phyloP scores from a whole-genome alignment of 2,113 vertebrate genomes.

The Siniperca knerii region DNA sequence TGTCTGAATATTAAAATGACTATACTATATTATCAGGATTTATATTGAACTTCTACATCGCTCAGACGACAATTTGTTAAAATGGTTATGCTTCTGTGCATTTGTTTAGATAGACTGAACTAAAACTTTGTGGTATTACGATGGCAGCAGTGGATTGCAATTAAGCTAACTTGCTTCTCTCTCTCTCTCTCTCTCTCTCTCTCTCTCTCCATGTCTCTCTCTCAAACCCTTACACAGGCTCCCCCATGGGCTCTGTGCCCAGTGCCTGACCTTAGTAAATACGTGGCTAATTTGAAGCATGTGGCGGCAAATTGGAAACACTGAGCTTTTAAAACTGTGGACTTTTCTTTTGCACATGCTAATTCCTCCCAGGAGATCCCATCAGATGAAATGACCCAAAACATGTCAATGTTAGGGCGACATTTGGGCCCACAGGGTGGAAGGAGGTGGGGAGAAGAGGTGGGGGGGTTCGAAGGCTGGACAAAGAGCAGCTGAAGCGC shows the following conservation, averaged over 20 bases:
- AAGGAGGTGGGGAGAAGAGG: not conserved
- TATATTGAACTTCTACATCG: not conserved
- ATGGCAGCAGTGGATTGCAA: slow-evolving; percentile 60
- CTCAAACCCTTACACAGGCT: slow-evolving; percentile 73
- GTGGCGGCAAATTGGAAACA: slow-evolving; percentile 93
- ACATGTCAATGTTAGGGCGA: slow-evolving; percentile 81
- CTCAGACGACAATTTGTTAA: slow-evolving; percentile 39
- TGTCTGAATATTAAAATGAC: slow-evolving; percentile 17
- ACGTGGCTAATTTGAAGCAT: slow-evolving; percentile 94
- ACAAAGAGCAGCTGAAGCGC: slow-evolving; percentile 46
- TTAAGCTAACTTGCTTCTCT: slow-evolving; percentile 51
- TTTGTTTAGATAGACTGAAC: slow-evolving; percentile 41
- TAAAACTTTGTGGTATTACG: slow-evolving; percentile 46
- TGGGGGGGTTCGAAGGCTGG: slow-evolving; percentile 19
- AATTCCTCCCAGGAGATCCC: slow-evolving; percentile 91
- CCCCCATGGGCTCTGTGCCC: slow-evolving; percentile 79
- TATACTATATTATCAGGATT: slow-evolving; percentile 20
- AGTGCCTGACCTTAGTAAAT: slow-evolving; percentile 90
- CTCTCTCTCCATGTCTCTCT: not conserved
- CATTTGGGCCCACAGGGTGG: slow-evolving; percentile 54
- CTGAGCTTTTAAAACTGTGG: slow-evolving; percentile 89
- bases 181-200: not conserved
- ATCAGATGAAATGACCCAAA: slow-evolving; percentile 87
- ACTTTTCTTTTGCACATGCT: slow-evolving; percentile 92
- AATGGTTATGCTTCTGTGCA: slow-evolving; percentile 37